A percentile compares a stretch with the other conserved stretches of the same genome.
Conservation (phyloP, 2,113 vertebrate genomes). For the Alectura lathami region DNA sequence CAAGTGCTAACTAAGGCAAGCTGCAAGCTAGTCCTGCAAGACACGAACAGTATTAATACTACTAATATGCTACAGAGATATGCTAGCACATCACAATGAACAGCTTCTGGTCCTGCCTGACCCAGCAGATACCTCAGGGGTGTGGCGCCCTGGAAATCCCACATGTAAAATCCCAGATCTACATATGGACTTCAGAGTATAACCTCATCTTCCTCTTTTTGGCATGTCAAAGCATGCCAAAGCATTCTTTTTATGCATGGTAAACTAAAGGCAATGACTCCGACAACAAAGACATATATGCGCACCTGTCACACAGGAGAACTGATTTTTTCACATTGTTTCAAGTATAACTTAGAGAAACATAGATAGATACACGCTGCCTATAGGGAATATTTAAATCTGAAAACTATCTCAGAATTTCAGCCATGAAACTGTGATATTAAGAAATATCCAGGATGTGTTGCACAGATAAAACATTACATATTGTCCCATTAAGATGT, state of each 20-base stretch:
- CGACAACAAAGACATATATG: background rate
- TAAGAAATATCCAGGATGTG: constrained; percentile 1
- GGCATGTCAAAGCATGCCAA: background rate
- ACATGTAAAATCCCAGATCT: background rate
- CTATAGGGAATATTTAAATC: background rate
- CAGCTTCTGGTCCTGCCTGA: background rate
- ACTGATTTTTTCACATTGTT: background rate
- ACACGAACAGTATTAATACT: background rate
- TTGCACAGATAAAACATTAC: constrained; percentile 1
- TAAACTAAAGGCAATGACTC: background rate
- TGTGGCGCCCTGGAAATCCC: background rate
- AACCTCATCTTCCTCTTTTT: background rate
- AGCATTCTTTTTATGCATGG: background rate
- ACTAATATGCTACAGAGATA: background rate
- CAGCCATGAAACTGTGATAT: background rate
- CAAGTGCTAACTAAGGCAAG: background rate
- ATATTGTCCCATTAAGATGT: constrained; percentile 30
- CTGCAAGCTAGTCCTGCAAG: background rate
- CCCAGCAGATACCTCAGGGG: background rate
- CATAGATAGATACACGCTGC: background rate
- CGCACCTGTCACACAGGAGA: background rate
- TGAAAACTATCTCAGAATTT: background rate
- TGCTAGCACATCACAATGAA: background rate
- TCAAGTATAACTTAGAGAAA: background rate
- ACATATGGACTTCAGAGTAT: background rate